These are phyloP conservation scores for Simalia tracyae DNA, from an alignment of 2,797 vertebrate genomes.

Conservation along the genomic window DNA sequence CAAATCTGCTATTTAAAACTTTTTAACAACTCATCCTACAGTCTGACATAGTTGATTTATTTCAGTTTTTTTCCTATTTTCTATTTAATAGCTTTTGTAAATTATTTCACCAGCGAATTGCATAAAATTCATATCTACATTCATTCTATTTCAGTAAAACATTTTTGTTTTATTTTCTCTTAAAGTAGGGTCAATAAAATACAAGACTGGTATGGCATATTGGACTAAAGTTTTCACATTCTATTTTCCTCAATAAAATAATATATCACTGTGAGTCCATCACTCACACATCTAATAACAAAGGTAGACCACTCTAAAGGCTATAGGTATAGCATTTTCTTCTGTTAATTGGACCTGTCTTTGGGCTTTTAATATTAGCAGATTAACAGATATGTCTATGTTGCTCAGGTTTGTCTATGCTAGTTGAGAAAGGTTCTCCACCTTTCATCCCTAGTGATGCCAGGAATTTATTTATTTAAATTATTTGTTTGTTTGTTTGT, in stretches of 20 bases:
- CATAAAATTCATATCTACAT: background rate
- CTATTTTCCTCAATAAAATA: background rate
- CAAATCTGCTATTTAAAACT: conserved; percentile 21
- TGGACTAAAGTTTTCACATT: background rate
- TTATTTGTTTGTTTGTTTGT: background rate
- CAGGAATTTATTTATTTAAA: background rate
- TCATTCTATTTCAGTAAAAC: background rate
- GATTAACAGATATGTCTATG: background rate
- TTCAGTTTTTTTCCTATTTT: background rate
- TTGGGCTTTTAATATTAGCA: background rate
- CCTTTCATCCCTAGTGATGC: background rate
- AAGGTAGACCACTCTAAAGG: background rate
- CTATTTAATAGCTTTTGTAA: conserved; percentile 6
- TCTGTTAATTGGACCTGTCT: background rate
- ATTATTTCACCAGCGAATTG: background rate
- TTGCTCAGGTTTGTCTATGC: background rate
- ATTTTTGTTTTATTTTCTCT: background rate
- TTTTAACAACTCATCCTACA: background rate
- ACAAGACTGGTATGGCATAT: background rate
- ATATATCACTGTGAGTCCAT: background rate
- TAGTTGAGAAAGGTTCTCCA: background rate
- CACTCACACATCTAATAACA: background rate
- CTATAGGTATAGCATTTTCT: background rate
- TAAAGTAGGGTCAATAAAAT: background rate
- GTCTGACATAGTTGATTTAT: conserved; percentile 5